A percentile compares a stretch with the other conserved stretches of the same genome.
Conservation (phyloP, 2,113 vertebrate genomes). For the Psettodes erumei region DNA sequence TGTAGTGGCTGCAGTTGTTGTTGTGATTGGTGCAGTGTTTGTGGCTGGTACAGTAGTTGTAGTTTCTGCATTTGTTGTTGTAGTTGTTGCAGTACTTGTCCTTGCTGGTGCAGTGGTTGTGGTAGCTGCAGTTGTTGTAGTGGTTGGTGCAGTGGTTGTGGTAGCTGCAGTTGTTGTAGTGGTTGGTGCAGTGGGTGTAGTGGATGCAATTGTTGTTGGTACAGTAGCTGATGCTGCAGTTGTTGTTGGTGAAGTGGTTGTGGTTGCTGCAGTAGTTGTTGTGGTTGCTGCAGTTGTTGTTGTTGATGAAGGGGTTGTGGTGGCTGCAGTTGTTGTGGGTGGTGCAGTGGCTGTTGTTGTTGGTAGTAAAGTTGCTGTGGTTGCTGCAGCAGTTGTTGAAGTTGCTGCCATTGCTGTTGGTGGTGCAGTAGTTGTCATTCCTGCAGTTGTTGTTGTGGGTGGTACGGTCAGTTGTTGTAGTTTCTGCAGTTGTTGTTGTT, state of each 20-base stretch:
- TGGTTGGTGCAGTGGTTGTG: not conserved
- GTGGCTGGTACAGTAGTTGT: not conserved
- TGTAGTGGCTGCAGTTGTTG: not conserved
- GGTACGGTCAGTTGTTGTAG: too few relatives aligned
- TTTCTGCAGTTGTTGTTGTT: not conserved
- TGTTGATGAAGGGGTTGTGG: not conserved
- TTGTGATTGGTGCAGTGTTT: not conserved
- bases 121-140: not conserved
- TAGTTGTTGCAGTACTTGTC: too few relatives aligned
- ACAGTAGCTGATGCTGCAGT: not conserved
- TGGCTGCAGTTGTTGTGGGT: not conserved
- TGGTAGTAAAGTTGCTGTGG: not conserved
- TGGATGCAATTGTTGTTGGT: not conserved
- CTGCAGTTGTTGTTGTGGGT: too few relatives aligned
- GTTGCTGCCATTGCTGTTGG: too few relatives aligned
- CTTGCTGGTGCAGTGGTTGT: not conserved
- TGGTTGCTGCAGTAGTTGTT: not conserved
- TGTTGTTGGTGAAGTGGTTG: not conserved
- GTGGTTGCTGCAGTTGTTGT: not conserved
- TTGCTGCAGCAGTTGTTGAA: not conserved
- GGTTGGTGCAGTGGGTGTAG: not conserved
- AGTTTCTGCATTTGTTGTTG: not conserved
- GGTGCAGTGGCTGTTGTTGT: not conserved
- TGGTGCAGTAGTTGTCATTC: too few relatives aligned
- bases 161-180: not conserved